A percentile compares a stretch with the other conserved stretches of the same genome.
phyloP scores from a whole-genome alignment of 53 echinoderm and acorn worm genomes.

The Patiria pectinifera region DNA sequence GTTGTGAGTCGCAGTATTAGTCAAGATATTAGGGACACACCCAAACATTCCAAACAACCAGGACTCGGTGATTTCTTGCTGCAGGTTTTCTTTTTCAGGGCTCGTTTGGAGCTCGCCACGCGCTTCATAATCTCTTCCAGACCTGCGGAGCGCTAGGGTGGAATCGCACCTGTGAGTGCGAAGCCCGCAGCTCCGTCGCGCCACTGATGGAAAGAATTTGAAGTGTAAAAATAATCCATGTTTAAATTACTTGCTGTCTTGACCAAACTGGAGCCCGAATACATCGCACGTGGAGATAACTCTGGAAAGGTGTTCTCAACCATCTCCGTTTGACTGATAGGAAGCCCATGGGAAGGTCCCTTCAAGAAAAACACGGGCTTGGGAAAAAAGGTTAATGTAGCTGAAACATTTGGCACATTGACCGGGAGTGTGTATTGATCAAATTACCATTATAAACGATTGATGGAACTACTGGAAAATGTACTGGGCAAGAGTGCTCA shows the following conservation, averaged over 20 bases:
- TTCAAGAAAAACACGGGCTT: neutral
- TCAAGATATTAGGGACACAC: neutral
- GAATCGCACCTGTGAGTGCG: neutral
- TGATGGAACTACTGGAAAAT: neutral
- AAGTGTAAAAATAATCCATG: conserved; percentile 24
- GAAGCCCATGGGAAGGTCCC: conserved; percentile 17
- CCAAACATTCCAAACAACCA: neutral
- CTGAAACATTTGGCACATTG: neutral
- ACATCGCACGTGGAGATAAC: conserved; percentile 46
- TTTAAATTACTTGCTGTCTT: conserved; percentile 26
- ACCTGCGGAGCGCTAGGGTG: neutral
- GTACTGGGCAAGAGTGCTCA: neutral
- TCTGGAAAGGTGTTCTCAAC: conserved; percentile 7
- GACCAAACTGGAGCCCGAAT: neutral
- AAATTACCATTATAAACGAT: neutral
- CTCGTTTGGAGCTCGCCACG: neutral
- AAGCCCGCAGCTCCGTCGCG: neutral
- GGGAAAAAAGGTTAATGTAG: neutral
- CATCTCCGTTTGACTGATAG: conserved; percentile 21
- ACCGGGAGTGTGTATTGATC: neutral
- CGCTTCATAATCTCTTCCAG: neutral
- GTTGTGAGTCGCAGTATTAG: no score
- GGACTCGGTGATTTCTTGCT: neutral
- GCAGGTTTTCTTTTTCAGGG: neutral
- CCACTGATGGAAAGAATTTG: conserved; percentile 26